These are phyloP conservation scores for Gephyroberyx darwinii DNA, from an alignment of 2,797 vertebrate genomes.

Conservation along the genomic window DNA sequence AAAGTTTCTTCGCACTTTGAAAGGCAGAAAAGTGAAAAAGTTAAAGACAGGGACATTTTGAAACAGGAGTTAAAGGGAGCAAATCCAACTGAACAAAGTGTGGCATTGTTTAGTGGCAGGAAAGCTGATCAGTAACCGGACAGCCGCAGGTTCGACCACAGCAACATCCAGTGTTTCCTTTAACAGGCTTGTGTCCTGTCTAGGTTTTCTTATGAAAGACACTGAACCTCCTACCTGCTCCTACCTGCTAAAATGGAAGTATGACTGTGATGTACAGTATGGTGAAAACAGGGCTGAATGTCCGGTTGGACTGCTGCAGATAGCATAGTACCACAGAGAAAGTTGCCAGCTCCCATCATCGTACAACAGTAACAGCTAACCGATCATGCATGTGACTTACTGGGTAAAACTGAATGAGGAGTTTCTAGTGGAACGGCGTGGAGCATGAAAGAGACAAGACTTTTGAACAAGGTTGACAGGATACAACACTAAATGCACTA, in stretches of 20 bases:
- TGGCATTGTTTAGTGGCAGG: no score
- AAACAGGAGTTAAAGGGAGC: conserved; percentile 2
- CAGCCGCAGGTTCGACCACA: no score
- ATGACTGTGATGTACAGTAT: no score
- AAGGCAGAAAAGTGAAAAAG: conserved; percentile 11
- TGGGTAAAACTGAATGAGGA: conserved; percentile 80
- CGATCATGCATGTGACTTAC: conserved; percentile 63
- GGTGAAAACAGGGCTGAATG: background rate
- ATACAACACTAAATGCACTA: background rate
- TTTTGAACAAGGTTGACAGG: conserved; percentile 4
- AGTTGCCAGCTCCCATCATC: background rate
- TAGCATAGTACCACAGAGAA: background rate
- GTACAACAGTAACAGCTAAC: background rate
- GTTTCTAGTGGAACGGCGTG: conserved; percentile 69
- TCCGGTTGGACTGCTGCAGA: background rate
- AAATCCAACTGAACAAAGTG: background rate
- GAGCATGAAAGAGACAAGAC: conserved; percentile 35
- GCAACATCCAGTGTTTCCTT: no score
- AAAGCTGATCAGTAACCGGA: no score
- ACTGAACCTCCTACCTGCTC: no score
- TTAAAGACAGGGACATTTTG: conserved; percentile 24
- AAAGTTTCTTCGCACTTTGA: conserved; percentile 14
- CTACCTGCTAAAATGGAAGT: no score
- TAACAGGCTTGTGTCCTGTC: no score
- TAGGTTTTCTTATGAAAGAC: no score